Evolutionary conservation across 2,888 invertebrate species (phyloP), one percentile per base, ranked within the genome.

Genomic region (Arge pagana): DNA sequence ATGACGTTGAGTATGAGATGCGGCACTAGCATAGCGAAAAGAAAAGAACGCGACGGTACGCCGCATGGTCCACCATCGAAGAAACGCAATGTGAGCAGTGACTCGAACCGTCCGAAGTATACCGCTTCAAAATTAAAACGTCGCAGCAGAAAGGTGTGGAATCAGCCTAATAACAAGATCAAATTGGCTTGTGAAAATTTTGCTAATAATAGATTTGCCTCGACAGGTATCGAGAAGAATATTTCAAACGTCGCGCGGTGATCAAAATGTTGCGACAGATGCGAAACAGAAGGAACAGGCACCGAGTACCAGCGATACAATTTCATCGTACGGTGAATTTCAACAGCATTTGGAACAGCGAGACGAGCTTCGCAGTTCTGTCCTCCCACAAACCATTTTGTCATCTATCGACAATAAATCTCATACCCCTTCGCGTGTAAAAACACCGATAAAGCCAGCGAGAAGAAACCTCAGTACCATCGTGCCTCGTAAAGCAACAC

Each of bases 321-420:
- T 15, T 13, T 56, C 70, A 2, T 70, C 71, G 0, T 76, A 76
- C n/a, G 66, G 60, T 40, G 63, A 64, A 43, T 79, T 78, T 11
- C 78, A 83, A 78, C 80, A 82, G 28, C 74, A 78, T 54, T 77
- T 84, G 37, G 77, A 80, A 48, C 77, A 80, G 26, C 78, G 79
- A 26, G 76, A 79, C 42, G 80, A 81, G 56, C 70, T 82, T 19
- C 80, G 83, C 53, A 84, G 84, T 56, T 83, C 84, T 0, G 72
- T 83, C 70, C 76, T 77, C 13, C 69, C 72, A 1, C 67, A 66
- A 67, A 31, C 77, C 43, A 35, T 65, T 55, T 5, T 78, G 62
- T 61, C 66, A 55, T 26, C 66, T 60, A 19, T 74, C 67, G 54
- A 21, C 62, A 11, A 71, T 67, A 28, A 62, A 59, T 13, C 67